Base-by-base conservation (phyloP, 2,888 invertebrate genomes). In the Oxytorus armatus region DNA sequence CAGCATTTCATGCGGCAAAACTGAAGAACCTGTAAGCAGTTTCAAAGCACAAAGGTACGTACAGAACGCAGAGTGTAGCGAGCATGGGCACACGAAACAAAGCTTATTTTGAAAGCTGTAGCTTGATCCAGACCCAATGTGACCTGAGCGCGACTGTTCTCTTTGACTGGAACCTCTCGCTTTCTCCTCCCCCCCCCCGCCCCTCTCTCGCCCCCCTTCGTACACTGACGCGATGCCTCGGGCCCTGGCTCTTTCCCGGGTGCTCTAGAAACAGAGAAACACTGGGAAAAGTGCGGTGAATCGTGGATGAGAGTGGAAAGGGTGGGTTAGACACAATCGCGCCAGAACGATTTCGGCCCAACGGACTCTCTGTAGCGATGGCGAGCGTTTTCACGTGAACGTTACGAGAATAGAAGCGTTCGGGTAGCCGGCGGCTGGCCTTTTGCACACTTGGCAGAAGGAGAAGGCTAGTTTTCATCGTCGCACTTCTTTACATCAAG, bases 31-130 rank as follows among this genome's bases (percentile, higher is more conserved):
- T 57, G 25, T 39, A 55, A 73, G 73, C 77, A 42, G 39, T 80
- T 73, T 33, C n/a, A 23, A 16, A 47, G 16, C 14, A 74, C 51
- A 70, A 61, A 81, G 69, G 59, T 11, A 73, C 39, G 53, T 21
- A 21, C 33, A 65, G 51, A 33, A 68, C 39, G 39, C 18, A 42
- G 10, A 61, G 49, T 44, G 51, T 66, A 74, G 66, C 33, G 57
- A 51, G 69, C 74, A 65, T 57, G 65, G 25, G 42, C 36, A 55
- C 36, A 55, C 47, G 77, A 55, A 81, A 74, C 81, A 77, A 65
- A 77, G 81, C 77, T 81, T 81, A 77, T 77, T 81, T 81, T 61
- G 63, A 81, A 81, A 77, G 65, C 77, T 63, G 55, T 44, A 74
- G 77, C 36, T 77, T 77, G 73, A 81, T 74, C 77, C 77, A 57